Percentiles rank a stretch among this genome's conserved stretches.
Conservation (phyloP, 1,140 invertebrate genomes). For the Hyles vespertilio region DNA sequence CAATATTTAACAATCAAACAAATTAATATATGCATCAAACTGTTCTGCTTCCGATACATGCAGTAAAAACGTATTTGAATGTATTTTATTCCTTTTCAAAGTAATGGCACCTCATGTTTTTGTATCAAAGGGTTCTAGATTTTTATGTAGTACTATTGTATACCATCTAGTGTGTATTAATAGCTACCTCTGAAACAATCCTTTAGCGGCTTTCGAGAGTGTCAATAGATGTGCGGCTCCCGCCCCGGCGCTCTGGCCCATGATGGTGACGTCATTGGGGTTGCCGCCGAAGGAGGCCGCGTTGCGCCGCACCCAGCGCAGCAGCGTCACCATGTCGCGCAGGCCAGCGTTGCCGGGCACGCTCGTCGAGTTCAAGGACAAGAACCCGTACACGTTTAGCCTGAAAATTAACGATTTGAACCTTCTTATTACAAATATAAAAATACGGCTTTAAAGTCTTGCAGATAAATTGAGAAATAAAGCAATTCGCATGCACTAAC, state of each 20-base stretch:
- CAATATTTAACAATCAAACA: too few relatives aligned
- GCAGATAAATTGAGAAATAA: too few relatives aligned
- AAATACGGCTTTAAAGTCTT: too few relatives aligned
- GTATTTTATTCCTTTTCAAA: too few relatives aligned
- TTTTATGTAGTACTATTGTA: too few relatives aligned
- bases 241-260: slow-evolving; percentile 78
- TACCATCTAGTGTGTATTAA: too few relatives aligned
- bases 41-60: too few relatives aligned
- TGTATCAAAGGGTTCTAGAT: too few relatives aligned
- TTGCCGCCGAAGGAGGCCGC: slow-evolving; percentile 82
- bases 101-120: too few relatives aligned
- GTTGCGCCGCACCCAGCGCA: slow-evolving; percentile 80
- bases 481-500: too few relatives aligned
- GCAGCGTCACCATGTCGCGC: slow-evolving; percentile 79
- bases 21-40: too few relatives aligned
- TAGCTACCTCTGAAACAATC: slow-evolving; percentile 48
- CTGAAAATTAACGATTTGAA: slow-evolving; percentile 24
- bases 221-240: slow-evolving; percentile 67
- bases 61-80: too few relatives aligned
- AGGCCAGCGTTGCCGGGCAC: slow-evolving; percentile 83
- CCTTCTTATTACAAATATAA: not conserved
- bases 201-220: slow-evolving; percentile 55
- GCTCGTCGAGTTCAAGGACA: slow-evolving; percentile 73
- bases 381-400: slow-evolving; percentile 73
- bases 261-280: slow-evolving; percentile 76